Evolutionary conservation across 2,888 invertebrate species (phyloP), one percentile per base, ranked within the genome.

Genomic region (Apodemia zela): DNA sequence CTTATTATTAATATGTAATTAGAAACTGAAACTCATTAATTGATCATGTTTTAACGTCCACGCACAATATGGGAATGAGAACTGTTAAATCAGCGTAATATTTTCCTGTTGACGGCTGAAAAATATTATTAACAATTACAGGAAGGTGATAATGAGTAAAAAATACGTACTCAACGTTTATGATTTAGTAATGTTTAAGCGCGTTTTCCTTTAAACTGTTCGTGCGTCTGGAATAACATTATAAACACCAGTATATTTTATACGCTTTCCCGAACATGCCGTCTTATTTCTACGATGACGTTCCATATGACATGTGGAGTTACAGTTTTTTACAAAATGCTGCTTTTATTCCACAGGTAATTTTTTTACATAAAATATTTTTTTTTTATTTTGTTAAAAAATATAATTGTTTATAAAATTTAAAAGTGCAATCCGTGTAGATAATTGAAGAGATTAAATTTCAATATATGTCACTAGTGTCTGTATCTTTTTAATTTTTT

Each of bases 71-170:
- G n/a, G n/a, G 45, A 45, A n/a, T 45, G 7, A 45, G 45, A n/a
- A 49, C 54, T 11, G 33, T 59, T 59, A 67, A 66, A 65, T 63
- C 61, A 59, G 63, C 47, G 15, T 18, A 18, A 54, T 59, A 51
- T 71, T 73, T 73, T 73, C 74, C 71, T 74, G 69, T 72, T 72
- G 70, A 71, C 69, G 64, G 25, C 71, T 73, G 73, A 74, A 74
- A 73, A 74, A 73, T 73, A 71, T 25, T 54, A 25, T 54, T 18
- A 13, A 63, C 59, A 58, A 69, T 67, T 67, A 66, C 69, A 71
- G 70, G 72, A 69, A 72, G 65, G 60, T 60, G 71, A 72, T 72
- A 72, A 71, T 42, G 17, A 49, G 54, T 64, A 61, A 64, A 47
- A 64, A 67, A 65, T 68, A 65, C 68, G 68, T 68, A 59, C 59